Percentiles rank a stretch among this genome's conserved stretches.
These are phyloP conservation scores for Bellardia pandia DNA, from an alignment of 2,888 invertebrate species.

Conservation along the genomic window DNA sequence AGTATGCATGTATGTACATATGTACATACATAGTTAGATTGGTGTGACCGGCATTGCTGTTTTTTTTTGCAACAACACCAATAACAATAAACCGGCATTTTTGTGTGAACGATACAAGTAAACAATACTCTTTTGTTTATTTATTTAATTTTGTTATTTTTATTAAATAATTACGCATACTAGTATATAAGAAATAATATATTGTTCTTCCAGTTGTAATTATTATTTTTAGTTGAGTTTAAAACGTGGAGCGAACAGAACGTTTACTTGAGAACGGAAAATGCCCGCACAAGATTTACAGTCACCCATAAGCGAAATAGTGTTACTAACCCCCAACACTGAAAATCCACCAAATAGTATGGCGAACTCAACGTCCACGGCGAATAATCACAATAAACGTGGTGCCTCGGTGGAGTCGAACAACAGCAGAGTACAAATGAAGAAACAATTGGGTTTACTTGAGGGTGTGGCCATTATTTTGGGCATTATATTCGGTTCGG, in stretches of 20 bases:
- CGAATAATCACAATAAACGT: constrained; percentile 69
- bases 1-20: too few relatives aligned
- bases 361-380: background rate
- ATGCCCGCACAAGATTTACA: constrained; percentile 79
- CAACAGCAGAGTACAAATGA: constrained; percentile 88
- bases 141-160: constrained; percentile 27
- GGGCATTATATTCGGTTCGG: constrained; percentile 97
- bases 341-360: constrained; percentile 76
- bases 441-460: constrained; percentile 93
- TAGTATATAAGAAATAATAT: constrained; percentile 23
- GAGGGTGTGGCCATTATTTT: constrained; percentile 97
- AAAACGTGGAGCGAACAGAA: constrained; percentile 46
- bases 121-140: constrained; percentile 46
- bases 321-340: constrained; percentile 81
- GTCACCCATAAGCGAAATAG: constrained; percentile 83
- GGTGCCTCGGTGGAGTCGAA: constrained; percentile 77
- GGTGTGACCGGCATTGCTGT: constrained; percentile 44
- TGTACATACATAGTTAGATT: background rate
- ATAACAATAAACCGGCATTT: constrained; percentile 53
- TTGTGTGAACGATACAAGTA: constrained; percentile 7
- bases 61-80: background rate
- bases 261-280: constrained; percentile 53
- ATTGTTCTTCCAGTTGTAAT: constrained; percentile 17
- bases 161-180: constrained; percentile 3
- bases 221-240: constrained; percentile 53